Conservation (phyloP, 1,140 invertebrate genomes). For the Aleiodes sp. region DNA sequence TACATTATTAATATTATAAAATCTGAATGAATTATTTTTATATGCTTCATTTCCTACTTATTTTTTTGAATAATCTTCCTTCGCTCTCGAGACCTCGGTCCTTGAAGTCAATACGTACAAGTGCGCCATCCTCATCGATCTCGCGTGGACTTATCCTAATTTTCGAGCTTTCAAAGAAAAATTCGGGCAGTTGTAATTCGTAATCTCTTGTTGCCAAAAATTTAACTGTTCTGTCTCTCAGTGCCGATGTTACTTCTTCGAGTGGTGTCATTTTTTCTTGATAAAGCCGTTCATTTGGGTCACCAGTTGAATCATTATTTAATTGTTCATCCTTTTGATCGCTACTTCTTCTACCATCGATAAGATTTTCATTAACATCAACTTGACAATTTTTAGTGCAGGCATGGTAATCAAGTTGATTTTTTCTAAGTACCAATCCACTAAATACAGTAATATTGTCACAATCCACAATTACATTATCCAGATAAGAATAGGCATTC, state of each 20-base stretch:
- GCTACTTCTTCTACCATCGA: constrained; percentile 45
- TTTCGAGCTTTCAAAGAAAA: constrained; percentile 75
- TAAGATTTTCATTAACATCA: constrained; percentile 54
- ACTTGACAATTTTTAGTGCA: constrained; percentile 61
- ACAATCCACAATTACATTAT: constrained; percentile 70
- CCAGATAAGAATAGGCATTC: constrained; percentile 76
- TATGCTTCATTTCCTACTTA: constrained; percentile 76
- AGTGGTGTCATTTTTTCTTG: constrained; percentile 67
- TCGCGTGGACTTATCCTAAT: constrained; percentile 77
- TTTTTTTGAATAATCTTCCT: constrained; percentile 76
- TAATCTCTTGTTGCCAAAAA: constrained; percentile 82
- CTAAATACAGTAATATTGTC: constrained; percentile 76
- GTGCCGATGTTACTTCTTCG: constrained; percentile 76
- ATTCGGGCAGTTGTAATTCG: constrained; percentile 74
- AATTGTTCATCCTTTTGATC: no score
- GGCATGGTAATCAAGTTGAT: constrained; percentile 70
- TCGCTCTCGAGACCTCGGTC: constrained; percentile 62
- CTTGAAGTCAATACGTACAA: constrained; percentile 77
- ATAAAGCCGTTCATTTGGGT: constrained; percentile 46
- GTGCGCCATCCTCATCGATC: constrained; percentile 75
- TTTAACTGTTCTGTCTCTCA: constrained; percentile 74
- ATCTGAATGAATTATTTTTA: constrained; percentile 19
- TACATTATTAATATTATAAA: constrained; percentile 1
- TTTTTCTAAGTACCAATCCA: constrained; percentile 75
- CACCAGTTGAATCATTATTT: constrained; percentile 50